Base-by-base conservation (phyloP, 2,113 vertebrate genomes). In the Menidia beryllina region DNA sequence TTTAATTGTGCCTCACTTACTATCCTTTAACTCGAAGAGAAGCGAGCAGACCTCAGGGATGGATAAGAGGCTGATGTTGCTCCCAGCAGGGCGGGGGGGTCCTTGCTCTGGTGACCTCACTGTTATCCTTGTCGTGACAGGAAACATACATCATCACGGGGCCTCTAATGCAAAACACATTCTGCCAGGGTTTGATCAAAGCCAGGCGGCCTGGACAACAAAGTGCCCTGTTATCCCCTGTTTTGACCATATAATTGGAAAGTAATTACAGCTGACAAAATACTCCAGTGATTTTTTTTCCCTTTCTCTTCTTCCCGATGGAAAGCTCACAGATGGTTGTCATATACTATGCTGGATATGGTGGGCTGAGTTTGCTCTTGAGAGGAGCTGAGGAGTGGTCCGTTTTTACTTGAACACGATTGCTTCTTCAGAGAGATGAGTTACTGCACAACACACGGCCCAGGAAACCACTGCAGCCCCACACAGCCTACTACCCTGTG, bases 121-220 rank as follows among this genome's bases (percentile, higher is more conserved):
- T 97, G 96, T 96, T 97, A 95, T 96, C 95, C 94, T 95, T 93
- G 91, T 91, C 72, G 39, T 96, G 95, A 96, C 95, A 95, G 94
- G 92, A 93, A 95, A 91, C 95, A 96, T 96, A 94, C 88, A 96
- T 97, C 96, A 95, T 81, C 41, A 51, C 34, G 55, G 88, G 89
- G 90, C 80, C 92, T 76, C 60, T 90, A 91, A 93, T 93, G 93
- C 80, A 92, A 91, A 94, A 91, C 91, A 88, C 80, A 85, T 90
- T 92, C 88, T 85, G 24, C 72, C 69, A 89, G 89, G 88, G 82
- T 93, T 87, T 91, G 89, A 93, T 93, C 92, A 85, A 87, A 93
- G 94, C 74, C 60, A 64, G 85, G 65, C 90, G 70, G 89, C 86
- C 91, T 91, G 81, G 88, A 89, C 89, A 93, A 93, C 91, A 87